Evolutionary conservation across 2,888 invertebrate species (phyloP).

Genomic region (Belgica antarctica): DNA sequence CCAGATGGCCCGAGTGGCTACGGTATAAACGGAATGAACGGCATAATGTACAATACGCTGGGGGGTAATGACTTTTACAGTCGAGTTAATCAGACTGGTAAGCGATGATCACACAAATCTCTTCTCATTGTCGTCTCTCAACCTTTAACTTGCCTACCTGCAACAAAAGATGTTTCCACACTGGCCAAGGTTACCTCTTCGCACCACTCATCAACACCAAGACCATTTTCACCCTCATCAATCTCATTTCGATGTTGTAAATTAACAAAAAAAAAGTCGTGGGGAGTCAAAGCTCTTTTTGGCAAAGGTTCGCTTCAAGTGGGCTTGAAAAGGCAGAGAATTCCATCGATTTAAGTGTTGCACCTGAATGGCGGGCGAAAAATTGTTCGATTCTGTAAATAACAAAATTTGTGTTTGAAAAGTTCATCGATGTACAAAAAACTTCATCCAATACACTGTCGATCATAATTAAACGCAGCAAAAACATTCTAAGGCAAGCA

Average conservation of each 20-base stretch:
- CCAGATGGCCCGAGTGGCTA: constrained; percentile 51
- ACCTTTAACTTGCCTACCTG: constrained; percentile 25
- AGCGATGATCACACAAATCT: constrained; percentile 47
- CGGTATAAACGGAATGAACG: constrained; percentile 47
- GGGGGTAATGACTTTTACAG: constrained; percentile 54
- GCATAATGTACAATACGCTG: constrained; percentile 51
- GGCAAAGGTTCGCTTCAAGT: too few relatives aligned
- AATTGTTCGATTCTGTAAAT: too few relatives aligned
- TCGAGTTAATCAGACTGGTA: constrained; percentile 54
- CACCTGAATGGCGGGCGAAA: too few relatives aligned
- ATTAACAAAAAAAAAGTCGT: background rate
- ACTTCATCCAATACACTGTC: too few relatives aligned
- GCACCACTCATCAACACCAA: background rate
- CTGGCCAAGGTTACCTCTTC: background rate
- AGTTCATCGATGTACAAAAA: background rate
- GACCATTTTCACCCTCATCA: background rate
- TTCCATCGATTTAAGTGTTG: background rate
- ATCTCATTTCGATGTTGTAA: constrained; percentile 19
- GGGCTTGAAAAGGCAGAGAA: too few relatives aligned
- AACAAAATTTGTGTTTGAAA: too few relatives aligned
- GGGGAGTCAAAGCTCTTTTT: too few relatives aligned
- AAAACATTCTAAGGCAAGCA: too few relatives aligned
- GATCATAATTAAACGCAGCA: too few relatives aligned
- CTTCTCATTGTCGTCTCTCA: constrained; percentile 38
- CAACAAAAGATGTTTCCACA: constrained; percentile 19